Conservation (phyloP, 2,888 invertebrate species). For the Hermaeophaga mercurialis region DNA sequence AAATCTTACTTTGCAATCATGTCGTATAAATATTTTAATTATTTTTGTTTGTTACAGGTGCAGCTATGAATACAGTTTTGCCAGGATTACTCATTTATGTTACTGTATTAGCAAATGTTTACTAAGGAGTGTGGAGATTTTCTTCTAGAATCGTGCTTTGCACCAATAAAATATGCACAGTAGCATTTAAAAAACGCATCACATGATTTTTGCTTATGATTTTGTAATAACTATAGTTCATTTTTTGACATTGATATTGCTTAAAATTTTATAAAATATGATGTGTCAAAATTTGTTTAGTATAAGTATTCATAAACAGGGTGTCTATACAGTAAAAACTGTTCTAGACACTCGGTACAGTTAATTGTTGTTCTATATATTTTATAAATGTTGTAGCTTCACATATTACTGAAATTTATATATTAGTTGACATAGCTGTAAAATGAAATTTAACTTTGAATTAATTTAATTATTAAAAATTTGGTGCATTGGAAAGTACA, state of each 20-base stretch:
- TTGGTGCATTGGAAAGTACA: conserved; percentile 41
- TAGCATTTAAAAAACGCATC: conserved; percentile 11
- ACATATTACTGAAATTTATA: no score
- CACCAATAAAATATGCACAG: conserved; percentile 32
- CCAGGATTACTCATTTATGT: conserved; percentile 40
- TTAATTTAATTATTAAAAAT: conserved; percentile 21
- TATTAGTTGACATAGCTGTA: not conserved
- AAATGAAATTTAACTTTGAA: not conserved
- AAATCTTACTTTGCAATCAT: no score
- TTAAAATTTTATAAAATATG: not conserved
- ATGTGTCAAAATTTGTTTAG: conserved; percentile 34
- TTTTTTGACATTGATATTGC: no score
- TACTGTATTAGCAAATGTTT: conserved; percentile 36
- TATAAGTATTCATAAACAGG: not conserved
- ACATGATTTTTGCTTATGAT: conserved; percentile 15
- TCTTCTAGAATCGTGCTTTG: conserved; percentile 20
- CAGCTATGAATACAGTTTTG: conserved; percentile 35
- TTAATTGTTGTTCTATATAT: not conserved
- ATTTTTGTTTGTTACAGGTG: conserved; percentile 38
- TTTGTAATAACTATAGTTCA: no score
- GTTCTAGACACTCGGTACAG: not conserved
- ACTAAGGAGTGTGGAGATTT: conserved; percentile 27
- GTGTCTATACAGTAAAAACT: not conserved
- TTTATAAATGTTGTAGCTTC: not conserved
- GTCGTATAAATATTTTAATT: no score